These are phyloP conservation scores for Mystacides longicornis DNA, from an alignment of 2,888 invertebrate species.

Conservation along the genomic window DNA sequence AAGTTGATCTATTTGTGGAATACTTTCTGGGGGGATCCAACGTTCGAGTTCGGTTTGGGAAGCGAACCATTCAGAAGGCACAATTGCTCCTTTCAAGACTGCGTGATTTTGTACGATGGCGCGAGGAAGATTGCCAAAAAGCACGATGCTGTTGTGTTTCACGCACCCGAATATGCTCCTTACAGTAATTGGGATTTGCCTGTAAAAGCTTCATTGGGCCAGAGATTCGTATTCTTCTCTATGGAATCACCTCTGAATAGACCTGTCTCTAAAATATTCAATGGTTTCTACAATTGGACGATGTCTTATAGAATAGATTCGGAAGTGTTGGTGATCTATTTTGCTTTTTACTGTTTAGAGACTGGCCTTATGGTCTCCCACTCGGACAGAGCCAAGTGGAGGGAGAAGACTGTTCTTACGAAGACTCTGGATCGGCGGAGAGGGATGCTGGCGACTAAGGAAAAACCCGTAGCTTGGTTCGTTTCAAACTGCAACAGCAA, in stretches of 20 bases:
- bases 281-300: slow-evolving; percentile 48
- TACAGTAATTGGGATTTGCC: slow-evolving; percentile 3
- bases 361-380: slow-evolving; percentile 32
- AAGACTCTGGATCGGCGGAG: not conserved
- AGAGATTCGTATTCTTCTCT: slow-evolving; percentile 45
- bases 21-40: slow-evolving; percentile 33
- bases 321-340: slow-evolving; percentile 43
- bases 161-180: slow-evolving; percentile 37
- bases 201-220: slow-evolving; percentile 26
- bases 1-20: slow-evolving; percentile 31
- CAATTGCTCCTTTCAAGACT: slow-evolving; percentile 37
- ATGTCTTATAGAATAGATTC: slow-evolving; percentile 51
- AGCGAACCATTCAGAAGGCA: slow-evolving; percentile 34
- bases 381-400: slow-evolving; percentile 29
- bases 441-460: slow-evolving; percentile 30
- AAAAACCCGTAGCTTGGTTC: slow-evolving; percentile 50
- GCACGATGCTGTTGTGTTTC: slow-evolving; percentile 49
- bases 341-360: slow-evolving; percentile 31
- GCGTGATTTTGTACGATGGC: slow-evolving; percentile 38
- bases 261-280: slow-evolving; percentile 27
- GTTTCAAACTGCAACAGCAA: slow-evolving; percentile 46
- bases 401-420: slow-evolving; percentile 13
- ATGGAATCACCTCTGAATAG: slow-evolving; percentile 39
- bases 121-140: slow-evolving; percentile 33
- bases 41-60: slow-evolving; percentile 36